phyloP scores from a whole-genome alignment of 92 coral and sea anemone species.

The Phenganax marumi region DNA sequence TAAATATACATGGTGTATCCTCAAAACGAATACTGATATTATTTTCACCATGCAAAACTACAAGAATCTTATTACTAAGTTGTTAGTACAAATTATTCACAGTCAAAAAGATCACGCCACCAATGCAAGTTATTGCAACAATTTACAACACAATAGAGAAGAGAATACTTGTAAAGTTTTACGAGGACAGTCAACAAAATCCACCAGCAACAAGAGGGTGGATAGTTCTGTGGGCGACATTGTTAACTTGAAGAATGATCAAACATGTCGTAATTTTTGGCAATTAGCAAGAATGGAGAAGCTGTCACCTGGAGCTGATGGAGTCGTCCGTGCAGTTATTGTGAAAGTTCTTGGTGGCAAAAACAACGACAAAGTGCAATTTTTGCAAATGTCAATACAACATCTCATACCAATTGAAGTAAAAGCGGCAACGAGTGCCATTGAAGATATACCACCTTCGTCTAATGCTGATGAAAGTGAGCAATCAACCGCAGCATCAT shows the following conservation, averaged over 20 bases:
- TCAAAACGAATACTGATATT: too few species aligned
- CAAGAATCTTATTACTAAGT: too few species aligned
- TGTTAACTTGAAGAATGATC: slow-evolving; percentile 2
- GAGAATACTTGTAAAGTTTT: slow-evolving; percentile 2
- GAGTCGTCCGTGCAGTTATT: slow-evolving; percentile 8
- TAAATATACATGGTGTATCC: too few species aligned
- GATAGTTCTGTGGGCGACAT: slow-evolving; percentile 20
- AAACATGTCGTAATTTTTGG: slow-evolving; percentile 17
- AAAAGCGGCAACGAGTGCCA: background rate
- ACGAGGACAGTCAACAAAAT: background rate
- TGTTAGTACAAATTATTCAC: slow-evolving; percentile 9
- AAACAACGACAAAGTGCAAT: background rate
- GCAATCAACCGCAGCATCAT: background rate
- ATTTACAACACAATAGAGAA: background rate
- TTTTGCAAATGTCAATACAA: background rate
- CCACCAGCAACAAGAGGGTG: background rate
- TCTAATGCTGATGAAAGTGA: background rate
- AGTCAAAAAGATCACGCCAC: background rate
- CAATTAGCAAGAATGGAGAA: slow-evolving; percentile 7
- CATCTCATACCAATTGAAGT: slow-evolving; percentile 14
- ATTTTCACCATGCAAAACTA: too few species aligned
- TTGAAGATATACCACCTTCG: background rate
- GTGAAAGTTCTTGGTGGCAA: slow-evolving; percentile 6
- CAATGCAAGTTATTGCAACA: slow-evolving; percentile 10
- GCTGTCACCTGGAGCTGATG: slow-evolving; percentile 2